These are phyloP conservation scores for Myiotriccus ornatus DNA, from an alignment of 2,797 vertebrate species.

Conservation along the genomic window DNA sequence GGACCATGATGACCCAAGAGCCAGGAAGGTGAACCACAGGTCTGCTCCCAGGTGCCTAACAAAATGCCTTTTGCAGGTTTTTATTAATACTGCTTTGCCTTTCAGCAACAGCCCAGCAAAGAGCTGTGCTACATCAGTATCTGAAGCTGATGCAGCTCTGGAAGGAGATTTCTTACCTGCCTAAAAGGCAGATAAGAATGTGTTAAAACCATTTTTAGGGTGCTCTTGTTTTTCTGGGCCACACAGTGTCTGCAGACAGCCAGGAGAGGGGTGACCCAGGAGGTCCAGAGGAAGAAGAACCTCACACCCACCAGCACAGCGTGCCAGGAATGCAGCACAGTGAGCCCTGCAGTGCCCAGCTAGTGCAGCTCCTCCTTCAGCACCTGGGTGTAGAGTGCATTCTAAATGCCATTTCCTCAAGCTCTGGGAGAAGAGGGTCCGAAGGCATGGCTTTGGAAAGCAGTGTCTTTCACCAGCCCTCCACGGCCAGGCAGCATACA, in stretches of 20 bases:
- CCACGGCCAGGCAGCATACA: not conserved
- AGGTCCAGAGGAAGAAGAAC: not conserved
- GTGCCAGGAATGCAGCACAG: fast-evolving
- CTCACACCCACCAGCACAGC: fast-evolving
- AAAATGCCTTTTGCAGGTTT: not conserved
- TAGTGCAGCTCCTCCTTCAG: not conserved
- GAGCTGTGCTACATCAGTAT: not conserved
- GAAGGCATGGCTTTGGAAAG: not conserved
- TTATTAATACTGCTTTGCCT: not conserved
- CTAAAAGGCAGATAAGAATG: not conserved
- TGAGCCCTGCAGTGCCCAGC: not conserved
- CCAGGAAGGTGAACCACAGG: fast-evolving
- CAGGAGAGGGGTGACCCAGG: not conserved
- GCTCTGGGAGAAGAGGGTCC: not conserved
- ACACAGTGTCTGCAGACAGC: not conserved
- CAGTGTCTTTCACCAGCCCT: fast-evolving
- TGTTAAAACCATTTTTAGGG: not conserved
- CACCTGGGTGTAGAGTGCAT: not conserved
- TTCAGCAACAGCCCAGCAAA: not conserved
- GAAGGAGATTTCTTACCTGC: not conserved
- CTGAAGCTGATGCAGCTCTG: fast-evolving
- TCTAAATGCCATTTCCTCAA: not conserved
- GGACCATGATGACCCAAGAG: fast-evolving
- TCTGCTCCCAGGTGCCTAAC: not conserved
- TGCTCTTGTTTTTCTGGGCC: not conserved